These are phyloP conservation scores for Meteorus sp. DNA, from an alignment of 1,140 invertebrate species.

Conservation along the genomic window DNA sequence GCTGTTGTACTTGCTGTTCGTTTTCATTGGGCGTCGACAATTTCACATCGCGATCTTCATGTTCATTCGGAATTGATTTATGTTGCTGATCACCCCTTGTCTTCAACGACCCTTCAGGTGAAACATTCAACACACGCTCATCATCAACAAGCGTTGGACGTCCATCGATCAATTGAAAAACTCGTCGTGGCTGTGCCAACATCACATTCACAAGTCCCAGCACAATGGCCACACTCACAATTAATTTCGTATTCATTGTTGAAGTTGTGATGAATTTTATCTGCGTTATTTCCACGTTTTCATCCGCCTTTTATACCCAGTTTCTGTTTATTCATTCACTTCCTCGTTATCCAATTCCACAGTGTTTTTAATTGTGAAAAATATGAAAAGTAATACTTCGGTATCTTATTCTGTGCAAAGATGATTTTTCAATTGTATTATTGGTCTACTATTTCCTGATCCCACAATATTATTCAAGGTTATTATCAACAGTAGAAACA, in stretches of 20 bases:
- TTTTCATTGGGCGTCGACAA: no score
- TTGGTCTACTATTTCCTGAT: constrained; percentile 15
- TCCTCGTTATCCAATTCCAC: background rate
- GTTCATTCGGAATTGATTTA: no score
- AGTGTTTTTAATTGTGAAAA: no score
- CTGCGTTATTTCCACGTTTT: background rate
- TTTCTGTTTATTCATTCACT: background rate
- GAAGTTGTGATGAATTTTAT: no score
- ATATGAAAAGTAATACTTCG: constrained; percentile 7
- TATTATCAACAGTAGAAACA: background rate
- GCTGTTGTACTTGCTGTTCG: no score
- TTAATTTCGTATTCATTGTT: background rate
- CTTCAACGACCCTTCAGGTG: no score
- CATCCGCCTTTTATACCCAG: background rate
- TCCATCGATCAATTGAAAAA: background rate
- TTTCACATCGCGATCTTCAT: no score
- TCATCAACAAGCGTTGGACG: no score
- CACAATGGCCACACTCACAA: background rate
- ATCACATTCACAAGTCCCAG: background rate
- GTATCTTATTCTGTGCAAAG: constrained; percentile 8
- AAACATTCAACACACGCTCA: no score
- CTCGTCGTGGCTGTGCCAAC: background rate
- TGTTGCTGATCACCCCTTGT: no score
- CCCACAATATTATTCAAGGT: constrained; percentile 2
- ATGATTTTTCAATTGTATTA: background rate